Percentiles rank a stretch among this genome's conserved stretches.
Evolutionary conservation across 2,113 vertebrate species (phyloP).

Genomic region (Ahaetulla prasina): DNA sequence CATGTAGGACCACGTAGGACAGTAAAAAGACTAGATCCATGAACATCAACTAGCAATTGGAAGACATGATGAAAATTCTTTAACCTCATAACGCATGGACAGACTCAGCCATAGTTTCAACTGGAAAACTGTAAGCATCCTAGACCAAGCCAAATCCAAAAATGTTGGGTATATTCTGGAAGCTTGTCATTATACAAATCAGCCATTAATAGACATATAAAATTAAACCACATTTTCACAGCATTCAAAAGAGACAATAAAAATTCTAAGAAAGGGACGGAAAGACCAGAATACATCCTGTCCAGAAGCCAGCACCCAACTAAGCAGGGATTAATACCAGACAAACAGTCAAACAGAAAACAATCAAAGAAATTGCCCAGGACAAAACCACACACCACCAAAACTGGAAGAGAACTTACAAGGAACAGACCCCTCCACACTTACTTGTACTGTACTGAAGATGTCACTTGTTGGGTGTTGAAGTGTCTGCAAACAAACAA

Average conservation of each 20-base stretch:
- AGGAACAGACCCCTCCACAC: not conserved
- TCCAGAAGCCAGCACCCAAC: not conserved
- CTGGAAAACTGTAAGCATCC: not conserved
- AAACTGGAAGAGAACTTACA: not conserved
- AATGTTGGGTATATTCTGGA: not conserved
- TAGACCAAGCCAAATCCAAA: not conserved
- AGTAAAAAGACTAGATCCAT: not conserved
- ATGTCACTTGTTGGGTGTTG: not conserved
- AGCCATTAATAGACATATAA: not conserved
- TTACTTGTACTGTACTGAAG: not conserved
- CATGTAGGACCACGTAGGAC: not conserved
- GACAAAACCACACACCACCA: not conserved
- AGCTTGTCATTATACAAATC: not conserved
- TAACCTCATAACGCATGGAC: not conserved
- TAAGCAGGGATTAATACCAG: not conserved
- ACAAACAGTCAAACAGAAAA: not conserved
- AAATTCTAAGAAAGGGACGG: not conserved
- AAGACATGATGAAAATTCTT: not conserved
- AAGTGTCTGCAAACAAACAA: not conserved
- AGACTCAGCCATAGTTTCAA: not conserved
- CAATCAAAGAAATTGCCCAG: not conserved
- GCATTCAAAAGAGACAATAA: not conserved
- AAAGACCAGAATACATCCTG: not conserved
- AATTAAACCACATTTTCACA: not conserved
- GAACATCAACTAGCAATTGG: not conserved